A percentile compares a stretch with the other conserved stretches of the same genome.
phyloP scores from a whole-genome alignment of 2,113 vertebrate genomes.

The Otocyon megalotis region DNA sequence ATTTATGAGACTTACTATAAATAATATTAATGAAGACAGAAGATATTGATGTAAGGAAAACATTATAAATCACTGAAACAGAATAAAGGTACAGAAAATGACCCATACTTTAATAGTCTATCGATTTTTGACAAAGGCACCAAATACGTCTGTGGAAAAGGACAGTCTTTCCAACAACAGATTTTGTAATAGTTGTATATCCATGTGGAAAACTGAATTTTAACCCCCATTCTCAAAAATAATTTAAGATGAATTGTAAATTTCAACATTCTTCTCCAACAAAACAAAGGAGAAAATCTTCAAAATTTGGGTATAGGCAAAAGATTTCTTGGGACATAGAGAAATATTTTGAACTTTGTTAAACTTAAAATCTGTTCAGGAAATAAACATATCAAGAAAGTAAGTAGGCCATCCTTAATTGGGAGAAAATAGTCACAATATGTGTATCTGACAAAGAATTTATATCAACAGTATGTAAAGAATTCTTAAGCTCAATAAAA shows the following conservation, averaged over 20 bases:
- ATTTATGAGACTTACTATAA: neutral
- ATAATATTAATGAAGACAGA: neutral
- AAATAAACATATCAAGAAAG: neutral
- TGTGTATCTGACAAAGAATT: neutral
- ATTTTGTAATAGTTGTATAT: neutral
- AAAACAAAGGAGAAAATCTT: neutral
- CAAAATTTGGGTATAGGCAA: neutral
- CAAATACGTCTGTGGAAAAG: neutral
- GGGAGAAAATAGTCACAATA: neutral
- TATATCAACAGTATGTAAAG: neutral
- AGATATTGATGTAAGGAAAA: neutral
- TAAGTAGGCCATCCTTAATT: neutral
- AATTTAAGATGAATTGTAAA: neutral
- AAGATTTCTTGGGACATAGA: neutral
- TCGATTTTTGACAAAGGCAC: neutral
- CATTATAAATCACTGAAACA: neutral
- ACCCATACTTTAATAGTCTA: neutral
- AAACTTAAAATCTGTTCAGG: neutral
- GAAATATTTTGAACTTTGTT: neutral
- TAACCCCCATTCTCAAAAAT: neutral
- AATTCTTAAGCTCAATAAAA: neutral
- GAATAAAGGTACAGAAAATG: neutral
- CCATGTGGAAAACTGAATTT: neutral
- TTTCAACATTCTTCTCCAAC: neutral
- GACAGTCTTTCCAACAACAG: neutral